A percentile compares a stretch with the other conserved stretches of the same genome.
Conservation (phyloP, 1,140 invertebrate species). For the Drosophila mauritiana region DNA sequence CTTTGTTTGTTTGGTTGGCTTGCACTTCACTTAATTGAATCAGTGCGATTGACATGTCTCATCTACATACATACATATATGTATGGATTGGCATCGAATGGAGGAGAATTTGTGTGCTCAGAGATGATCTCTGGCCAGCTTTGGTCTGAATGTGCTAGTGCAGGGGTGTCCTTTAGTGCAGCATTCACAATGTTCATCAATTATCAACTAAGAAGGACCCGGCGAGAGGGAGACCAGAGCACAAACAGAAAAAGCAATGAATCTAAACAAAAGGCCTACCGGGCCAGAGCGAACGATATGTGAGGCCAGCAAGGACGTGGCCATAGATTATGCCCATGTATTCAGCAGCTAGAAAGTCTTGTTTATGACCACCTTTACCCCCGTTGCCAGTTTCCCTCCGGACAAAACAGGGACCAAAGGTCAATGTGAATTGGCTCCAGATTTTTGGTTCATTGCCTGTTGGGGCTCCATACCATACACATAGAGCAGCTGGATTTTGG, state of each 20-base stretch:
- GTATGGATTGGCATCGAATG: conserved; percentile 2
- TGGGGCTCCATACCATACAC: conserved; percentile 8
- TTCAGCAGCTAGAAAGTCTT: conserved; percentile 33
- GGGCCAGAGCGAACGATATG: conserved; percentile 41
- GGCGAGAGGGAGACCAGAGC: conserved; percentile 4
- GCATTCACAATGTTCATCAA: conserved; percentile 71
- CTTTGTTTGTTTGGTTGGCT: conserved; percentile 17
- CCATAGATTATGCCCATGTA: conserved; percentile 37
- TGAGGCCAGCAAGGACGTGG: conserved; percentile 26
- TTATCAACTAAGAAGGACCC: conserved; percentile 64
- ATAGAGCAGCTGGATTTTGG: conserved; percentile 14
- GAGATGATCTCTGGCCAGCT: conserved; percentile 39
- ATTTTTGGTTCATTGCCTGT: conserved; percentile 26
- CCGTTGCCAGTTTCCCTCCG: neutral
- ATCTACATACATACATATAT: conserved; percentile 23
- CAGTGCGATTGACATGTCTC: conserved; percentile 66
- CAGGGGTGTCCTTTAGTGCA: conserved; percentile 34
- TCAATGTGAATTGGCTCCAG: conserved; percentile 26
- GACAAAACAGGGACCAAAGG: conserved; percentile 5
- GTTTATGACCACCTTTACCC: conserved; percentile 25
- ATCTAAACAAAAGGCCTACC: conserved; percentile 71
- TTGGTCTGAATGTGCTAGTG: conserved; percentile 6
- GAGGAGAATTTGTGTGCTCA: conserved; percentile 3
- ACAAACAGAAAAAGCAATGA: conserved; percentile 64
- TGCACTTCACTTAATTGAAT: conserved; percentile 79